A percentile compares a stretch with the other conserved stretches of the same genome.
Conservation (phyloP, 1,140 invertebrate species). For the Leptinotarsa defecta region DNA sequence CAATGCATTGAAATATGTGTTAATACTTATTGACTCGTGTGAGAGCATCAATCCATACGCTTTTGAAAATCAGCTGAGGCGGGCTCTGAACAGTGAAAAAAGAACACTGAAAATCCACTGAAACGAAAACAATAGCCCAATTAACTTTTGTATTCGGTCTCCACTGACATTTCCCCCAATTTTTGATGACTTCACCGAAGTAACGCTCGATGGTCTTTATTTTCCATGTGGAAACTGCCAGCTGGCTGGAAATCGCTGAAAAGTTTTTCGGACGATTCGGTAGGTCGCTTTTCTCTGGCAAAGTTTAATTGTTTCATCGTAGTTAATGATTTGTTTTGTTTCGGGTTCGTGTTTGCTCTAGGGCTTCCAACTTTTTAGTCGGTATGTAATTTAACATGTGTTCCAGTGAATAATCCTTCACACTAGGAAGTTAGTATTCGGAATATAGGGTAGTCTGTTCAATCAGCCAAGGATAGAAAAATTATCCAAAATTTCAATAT, state of each 20-base stretch:
- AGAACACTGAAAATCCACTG: not conserved
- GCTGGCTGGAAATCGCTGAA: conserved; percentile 20
- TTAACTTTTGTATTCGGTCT: not conserved
- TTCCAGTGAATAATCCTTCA: conserved; percentile 13
- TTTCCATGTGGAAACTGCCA: conserved; percentile 13
- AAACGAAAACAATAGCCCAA: not conserved
- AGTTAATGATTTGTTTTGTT: conserved; percentile 26
- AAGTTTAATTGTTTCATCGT: conserved; percentile 25
- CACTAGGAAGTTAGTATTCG: not conserved
- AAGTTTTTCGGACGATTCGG: conserved; percentile 22
- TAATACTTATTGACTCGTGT: too few species aligned
- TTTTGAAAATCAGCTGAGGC: not conserved
- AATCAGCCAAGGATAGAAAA: too few species aligned
- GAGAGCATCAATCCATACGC: not conserved
- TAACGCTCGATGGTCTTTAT: not conserved
- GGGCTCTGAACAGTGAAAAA: not conserved
- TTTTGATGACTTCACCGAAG: not conserved
- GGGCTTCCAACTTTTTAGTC: conserved; percentile 15
- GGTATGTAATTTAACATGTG: conserved; percentile 20
- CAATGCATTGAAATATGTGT: too few species aligned
- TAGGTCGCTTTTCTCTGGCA: conserved; percentile 19
- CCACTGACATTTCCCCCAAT: not conserved
- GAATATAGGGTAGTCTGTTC: too few species aligned
- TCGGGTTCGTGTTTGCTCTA: not conserved
- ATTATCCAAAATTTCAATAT: too few species aligned